Evolutionary conservation across 2,888 invertebrate species (phyloP), one percentile per base, ranked within the genome.

Genomic region (Sinelater perroti): DNA sequence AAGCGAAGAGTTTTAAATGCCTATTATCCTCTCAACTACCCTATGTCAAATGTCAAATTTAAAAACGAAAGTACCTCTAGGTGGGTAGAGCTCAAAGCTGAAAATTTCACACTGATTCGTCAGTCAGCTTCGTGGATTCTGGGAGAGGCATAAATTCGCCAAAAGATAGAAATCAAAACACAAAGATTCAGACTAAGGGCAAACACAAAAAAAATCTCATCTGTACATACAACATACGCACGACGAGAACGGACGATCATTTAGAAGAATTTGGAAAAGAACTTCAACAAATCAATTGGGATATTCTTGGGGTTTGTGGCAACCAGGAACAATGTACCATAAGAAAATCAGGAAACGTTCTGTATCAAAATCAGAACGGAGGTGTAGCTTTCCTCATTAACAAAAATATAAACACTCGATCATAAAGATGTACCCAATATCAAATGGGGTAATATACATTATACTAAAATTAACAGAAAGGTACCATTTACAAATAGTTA

Each of bases 41-140:
- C n/a, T n/a, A n/a, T n/a, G n/a, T n/a, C n/a, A n/a, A n/a, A n/a
- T n/a, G n/a, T 30, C 30, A 8, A 30, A 30, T 30, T 30, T 8
- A 30, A 8, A 8, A 30, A 30, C n/a, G n/a, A 30, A 30, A 30
- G 30, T 30, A 30, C 30, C n/a, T n/a, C 30, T 11, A 30, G 30
- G 3, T 30, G 30, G 30, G 30, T 24, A 24, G 24, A 24, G 24
- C 24, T 24, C 24, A 7, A 24, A 24, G 24, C 24, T 24, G 5
- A 24, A 7, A 24, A 24, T 24, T 8, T 8, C 24, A 24, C 24
- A 24, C 24, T n/a, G n/a, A n/a, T n/a, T 24, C 30, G 30, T 30
- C n/a, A 30, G 30, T 30, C 4, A 30, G 30, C 30, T 11, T 30
- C 30, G 30, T 30, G 30, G 30, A 30, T 30, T 30, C 30, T 30